These are phyloP conservation scores for Drosophila truncata DNA, from an alignment of 1,140 invertebrate species.

Conservation along the genomic window DNA sequence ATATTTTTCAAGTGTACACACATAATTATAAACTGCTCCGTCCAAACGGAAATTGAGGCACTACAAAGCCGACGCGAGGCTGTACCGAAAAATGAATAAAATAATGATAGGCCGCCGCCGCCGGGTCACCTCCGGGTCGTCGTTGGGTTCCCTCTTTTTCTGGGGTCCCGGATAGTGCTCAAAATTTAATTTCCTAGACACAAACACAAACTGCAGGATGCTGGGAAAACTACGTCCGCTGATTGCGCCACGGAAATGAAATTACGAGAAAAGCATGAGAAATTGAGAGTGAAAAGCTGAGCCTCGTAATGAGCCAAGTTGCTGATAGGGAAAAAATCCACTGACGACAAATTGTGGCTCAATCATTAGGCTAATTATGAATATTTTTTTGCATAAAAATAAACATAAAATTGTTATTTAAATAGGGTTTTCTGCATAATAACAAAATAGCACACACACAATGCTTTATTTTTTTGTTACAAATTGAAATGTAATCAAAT, in stretches of 20 bases:
- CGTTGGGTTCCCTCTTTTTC: not conserved
- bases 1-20: conserved; percentile 5
- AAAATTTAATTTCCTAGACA: conserved; percentile 75
- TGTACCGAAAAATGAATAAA: conserved; percentile 16
- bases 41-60: conserved; percentile 67
- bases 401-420: not conserved
- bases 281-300: not conserved
- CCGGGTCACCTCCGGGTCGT: not conserved
- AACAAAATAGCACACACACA: not conserved
- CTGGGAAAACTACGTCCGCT: conserved; percentile 57
- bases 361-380: conserved; percentile 64
- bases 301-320: conserved; percentile 38
- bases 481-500: not conserved
- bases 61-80: conserved; percentile 35
- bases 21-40: conserved; percentile 65
- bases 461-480: not conserved
- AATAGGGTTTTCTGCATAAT: not conserved
- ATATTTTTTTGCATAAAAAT: not conserved
- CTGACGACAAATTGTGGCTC: conserved; percentile 60
- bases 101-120: conserved; percentile 8
- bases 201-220: conserved; percentile 53
- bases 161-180: conserved; percentile 66
- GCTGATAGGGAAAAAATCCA: conserved; percentile 46
- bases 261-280: conserved; percentile 46
- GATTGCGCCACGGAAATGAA: conserved; percentile 71